Percentiles rank a stretch among this genome's conserved stretches.
Conservation (phyloP, 2,888 invertebrate species). For the Nomada flava region DNA sequence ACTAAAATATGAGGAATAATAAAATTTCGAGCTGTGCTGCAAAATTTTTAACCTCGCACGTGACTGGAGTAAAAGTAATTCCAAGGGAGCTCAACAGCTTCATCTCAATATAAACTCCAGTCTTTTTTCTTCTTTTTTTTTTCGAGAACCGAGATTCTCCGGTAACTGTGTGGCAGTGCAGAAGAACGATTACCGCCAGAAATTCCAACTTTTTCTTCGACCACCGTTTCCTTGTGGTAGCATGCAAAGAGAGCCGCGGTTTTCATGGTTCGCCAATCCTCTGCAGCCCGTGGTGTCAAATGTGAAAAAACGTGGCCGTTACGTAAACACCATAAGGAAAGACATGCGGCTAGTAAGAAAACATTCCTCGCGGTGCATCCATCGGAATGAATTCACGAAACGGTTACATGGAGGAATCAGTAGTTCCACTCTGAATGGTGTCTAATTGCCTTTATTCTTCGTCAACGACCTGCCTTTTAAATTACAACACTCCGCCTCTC, state of each 20-base stretch:
- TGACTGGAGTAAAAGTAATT: not conserved
- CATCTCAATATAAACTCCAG: not conserved
- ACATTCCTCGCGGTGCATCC: not conserved
- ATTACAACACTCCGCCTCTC: conserved; percentile 30
- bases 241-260: conserved; percentile 53
- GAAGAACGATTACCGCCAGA: conserved; percentile 42
- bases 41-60: no score
- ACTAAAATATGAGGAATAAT: no score
- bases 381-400: conserved; percentile 20
- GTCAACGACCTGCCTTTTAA: conserved; percentile 38
- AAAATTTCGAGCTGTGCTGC: no score
- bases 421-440: conserved; percentile 41
- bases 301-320: conserved; percentile 30
- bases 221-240: conserved; percentile 37
- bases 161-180: conserved; percentile 17
- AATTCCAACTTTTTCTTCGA: conserved; percentile 40
- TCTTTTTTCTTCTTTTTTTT: no score
- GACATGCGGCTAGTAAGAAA: conserved; percentile 27
- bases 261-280: conserved; percentile 56
- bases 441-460: conserved; percentile 53
- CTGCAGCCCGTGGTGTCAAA: conserved; percentile 24
- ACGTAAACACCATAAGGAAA: conserved; percentile 45
- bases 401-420: conserved; percentile 29
- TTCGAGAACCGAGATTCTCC: conserved; percentile 20
- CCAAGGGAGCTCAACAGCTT: not conserved